Conservation (phyloP, 2,113 vertebrate species). For the Steatornis caripensis region DNA sequence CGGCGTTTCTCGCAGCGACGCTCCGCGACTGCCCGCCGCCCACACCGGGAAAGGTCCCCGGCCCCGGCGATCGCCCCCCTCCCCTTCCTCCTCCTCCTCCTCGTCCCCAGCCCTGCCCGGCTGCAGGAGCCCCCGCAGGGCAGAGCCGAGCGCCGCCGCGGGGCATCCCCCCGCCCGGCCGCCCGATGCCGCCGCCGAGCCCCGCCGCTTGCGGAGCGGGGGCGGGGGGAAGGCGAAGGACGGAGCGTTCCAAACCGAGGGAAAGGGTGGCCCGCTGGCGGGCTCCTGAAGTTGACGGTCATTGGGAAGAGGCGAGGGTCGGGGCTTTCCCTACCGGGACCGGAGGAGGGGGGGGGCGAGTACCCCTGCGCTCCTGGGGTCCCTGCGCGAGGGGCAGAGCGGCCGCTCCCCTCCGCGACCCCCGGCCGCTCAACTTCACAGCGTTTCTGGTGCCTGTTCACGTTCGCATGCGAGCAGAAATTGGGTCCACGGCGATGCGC, state of each 20-base stretch:
- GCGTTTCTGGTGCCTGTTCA: neutral
- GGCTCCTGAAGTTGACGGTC: neutral
- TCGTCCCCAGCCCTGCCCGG: too few species aligned
- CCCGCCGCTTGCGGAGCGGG: neutral
- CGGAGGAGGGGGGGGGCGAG: rapidly evolving
- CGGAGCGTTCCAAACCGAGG: neutral
- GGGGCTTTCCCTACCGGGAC: neutral
- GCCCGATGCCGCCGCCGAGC: neutral
- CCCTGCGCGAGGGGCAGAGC: neutral
- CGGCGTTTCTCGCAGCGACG: neutral
- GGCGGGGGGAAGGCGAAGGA: too few species aligned
- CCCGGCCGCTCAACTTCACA: neutral
- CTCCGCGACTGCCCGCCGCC: neutral
- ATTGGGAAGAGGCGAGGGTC: neutral
- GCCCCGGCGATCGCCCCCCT: neutral
- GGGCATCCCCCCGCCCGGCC: neutral
- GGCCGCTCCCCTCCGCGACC: neutral
- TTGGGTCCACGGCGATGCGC: neutral
- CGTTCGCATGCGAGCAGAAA: neutral
- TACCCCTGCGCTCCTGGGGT: neutral
- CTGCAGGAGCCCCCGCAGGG: neutral
- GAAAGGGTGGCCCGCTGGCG: neutral
- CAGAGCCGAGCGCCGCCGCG: neutral
- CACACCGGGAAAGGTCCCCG: neutral
- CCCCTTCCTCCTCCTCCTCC: neutral